Base-by-base conservation (phyloP, 2,888 invertebrate genomes). In the Zelleria hepariella region DNA sequence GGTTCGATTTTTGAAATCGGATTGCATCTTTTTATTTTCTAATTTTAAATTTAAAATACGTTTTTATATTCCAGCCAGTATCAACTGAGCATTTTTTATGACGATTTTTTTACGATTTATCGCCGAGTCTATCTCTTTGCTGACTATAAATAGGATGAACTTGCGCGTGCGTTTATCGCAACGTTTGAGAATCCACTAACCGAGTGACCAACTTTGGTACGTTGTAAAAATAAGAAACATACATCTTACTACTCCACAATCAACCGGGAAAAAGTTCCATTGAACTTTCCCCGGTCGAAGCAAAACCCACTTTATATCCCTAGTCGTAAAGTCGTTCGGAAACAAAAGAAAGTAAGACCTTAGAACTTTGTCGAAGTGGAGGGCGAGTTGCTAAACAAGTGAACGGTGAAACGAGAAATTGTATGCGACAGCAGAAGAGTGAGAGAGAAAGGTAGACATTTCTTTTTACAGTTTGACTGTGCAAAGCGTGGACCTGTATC, bases 321-420 rank as follows among this genome's bases (percentile, higher is more conserved):
- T 3, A 2, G 0, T 0, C 2, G 20, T 66, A 73, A 58, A 60
- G 65, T 65, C 57, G 25, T 62, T 58, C 57, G 62, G 60, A 61
- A 42, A 64, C 15, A 8, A n/a, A 32, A 5, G 26, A 5, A 27
- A 56, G 58, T 59, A 48, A 62, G 26, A 21, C 26, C 61, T 58
- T 70, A 66, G 74, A 74, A 83, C 86, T 73, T 66, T 67, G 76
- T 82, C 77, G 67, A 61, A 73, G 60, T 79, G 67, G 75, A 64
- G 62, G 61, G 59, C 60, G 65, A 83, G 77, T 84, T 68, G 88
- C 86, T 88, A 87, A 88, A 83, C 88, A 81, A 86, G 87, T 86
- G 87, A 88, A 85, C 87, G 88, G 88, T 86, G 87, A 87, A 87
- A 87, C 85, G 85, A 84, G 86, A 86, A 87, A 87, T 86, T 84